phyloP scores from a whole-genome alignment of 1,140 invertebrate species.

The Nasonia giraulti region DNA sequence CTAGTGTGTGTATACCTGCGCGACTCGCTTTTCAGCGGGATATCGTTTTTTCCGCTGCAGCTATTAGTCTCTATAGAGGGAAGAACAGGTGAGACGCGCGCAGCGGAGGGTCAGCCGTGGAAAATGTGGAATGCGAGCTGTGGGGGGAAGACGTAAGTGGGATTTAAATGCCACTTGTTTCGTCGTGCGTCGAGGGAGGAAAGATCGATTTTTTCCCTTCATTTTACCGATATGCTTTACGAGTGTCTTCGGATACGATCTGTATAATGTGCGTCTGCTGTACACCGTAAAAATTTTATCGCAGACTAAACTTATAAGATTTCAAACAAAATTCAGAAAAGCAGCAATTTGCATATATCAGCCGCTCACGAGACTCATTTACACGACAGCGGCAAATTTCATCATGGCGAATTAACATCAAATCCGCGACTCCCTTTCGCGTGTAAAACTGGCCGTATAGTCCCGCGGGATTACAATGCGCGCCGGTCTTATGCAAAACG shows the following conservation, averaged over 20 bases:
- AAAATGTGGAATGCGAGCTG: background rate
- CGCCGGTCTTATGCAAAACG: slow-evolving; percentile 8
- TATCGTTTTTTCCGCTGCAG: background rate
- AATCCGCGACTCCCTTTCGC: background rate
- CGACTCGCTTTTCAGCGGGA: background rate
- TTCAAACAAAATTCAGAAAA: too few relatives aligned
- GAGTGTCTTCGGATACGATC: background rate
- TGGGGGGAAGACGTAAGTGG: background rate
- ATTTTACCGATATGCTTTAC: background rate
- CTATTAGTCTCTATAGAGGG: background rate
- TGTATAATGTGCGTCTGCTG: background rate
- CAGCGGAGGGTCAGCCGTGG: background rate
- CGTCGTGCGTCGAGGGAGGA: background rate
- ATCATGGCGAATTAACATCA: slow-evolving; percentile 35
- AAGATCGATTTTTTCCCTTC: background rate
- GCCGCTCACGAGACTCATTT: background rate
- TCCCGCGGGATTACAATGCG: slow-evolving; percentile 17
- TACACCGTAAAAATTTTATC: background rate
- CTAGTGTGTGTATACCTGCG: background rate
- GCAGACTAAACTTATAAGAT: too few relatives aligned
- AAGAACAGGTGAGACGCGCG: background rate
- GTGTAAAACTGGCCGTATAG: background rate
- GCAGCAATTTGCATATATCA: background rate
- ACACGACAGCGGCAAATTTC: slow-evolving; percentile 21
- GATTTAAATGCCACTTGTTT: background rate